These are phyloP conservation scores for Leptopilina clavipes DNA, from an alignment of 1,140 invertebrate genomes.

Conservation along the genomic window DNA sequence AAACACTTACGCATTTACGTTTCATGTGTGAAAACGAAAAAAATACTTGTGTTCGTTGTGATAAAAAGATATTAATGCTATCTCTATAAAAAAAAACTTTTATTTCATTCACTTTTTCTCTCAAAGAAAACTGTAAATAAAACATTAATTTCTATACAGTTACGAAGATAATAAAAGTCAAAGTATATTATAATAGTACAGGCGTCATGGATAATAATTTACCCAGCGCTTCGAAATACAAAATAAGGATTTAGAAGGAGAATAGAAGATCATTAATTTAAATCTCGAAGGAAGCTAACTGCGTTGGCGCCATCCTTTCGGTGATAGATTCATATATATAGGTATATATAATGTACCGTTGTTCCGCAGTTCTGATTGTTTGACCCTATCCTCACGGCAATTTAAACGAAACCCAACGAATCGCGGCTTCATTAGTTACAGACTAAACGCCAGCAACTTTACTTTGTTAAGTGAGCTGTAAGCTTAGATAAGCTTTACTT, in stretches of 20 bases:
- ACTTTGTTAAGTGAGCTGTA: slow-evolving; percentile 68
- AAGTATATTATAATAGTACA: slow-evolving; percentile 6
- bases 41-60: not conserved
- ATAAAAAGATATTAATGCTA: slow-evolving; percentile 14
- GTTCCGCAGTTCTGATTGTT: slow-evolving; percentile 48
- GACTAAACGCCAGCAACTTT: slow-evolving; percentile 64
- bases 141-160: slow-evolving; percentile 17
- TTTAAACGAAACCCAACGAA: slow-evolving; percentile 59
- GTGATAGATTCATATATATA: not conserved
- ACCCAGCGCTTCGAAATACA: slow-evolving; percentile 44
- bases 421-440: slow-evolving; percentile 72
- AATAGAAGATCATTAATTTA: slow-evolving; percentile 47
- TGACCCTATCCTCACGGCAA: slow-evolving; percentile 52
- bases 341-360: slow-evolving; percentile 39
- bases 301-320: slow-evolving; percentile 45
- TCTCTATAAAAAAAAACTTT: not conserved
- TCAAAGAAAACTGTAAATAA: slow-evolving; percentile 17
- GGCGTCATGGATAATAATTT: slow-evolving; percentile 34
- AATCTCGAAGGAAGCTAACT: slow-evolving; percentile 45
- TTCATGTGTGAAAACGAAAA: not conserved
- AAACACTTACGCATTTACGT: not conserved
- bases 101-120: slow-evolving; percentile 13
- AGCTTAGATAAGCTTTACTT: slow-evolving; percentile 50
- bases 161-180: slow-evolving; percentile 11
- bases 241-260: slow-evolving; percentile 40